Percentiles rank a stretch among this genome's conserved stretches.
Conservation (phyloP, 2,113 vertebrate genomes). For the Menura novaehollandiae region DNA sequence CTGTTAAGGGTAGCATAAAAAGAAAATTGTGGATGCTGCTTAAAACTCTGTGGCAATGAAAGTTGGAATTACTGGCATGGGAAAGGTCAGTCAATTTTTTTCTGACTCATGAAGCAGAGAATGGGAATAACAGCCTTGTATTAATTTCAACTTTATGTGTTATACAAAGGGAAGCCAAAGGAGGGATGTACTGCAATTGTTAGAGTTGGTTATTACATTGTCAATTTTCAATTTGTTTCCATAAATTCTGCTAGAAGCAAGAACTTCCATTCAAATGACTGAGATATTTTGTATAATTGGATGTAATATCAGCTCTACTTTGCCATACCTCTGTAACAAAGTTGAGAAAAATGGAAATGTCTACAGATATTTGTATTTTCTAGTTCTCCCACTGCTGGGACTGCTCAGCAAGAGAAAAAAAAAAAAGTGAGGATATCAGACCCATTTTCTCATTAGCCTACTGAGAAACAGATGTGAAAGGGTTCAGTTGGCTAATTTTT, state of each 20-base stretch:
- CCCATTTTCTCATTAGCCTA: constrained; percentile 14
- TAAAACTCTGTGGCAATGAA: not conserved
- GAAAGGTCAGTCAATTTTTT: not conserved
- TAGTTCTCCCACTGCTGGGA: not conserved
- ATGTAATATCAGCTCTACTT: not conserved
- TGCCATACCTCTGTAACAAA: not conserved
- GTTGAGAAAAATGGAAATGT: not conserved
- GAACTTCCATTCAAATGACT: not conserved
- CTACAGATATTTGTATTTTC: not conserved
- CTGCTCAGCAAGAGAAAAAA: not conserved
- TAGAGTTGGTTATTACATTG: not conserved
- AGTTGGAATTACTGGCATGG: not conserved
- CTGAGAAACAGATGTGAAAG: constrained; percentile 5
- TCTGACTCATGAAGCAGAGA: not conserved
- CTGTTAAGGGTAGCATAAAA: not conserved
- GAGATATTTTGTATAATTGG: not conserved
- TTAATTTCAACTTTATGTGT: not conserved
- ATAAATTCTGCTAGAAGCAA: not conserved
- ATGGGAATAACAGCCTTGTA: not conserved
- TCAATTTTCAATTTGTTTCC: not conserved
- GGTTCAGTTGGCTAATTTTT: constrained; percentile 13
- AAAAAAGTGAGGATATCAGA: not conserved
- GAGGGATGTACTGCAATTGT: not conserved
- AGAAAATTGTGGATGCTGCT: not conserved
- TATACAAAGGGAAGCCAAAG: not conserved